Evolutionary conservation across 2,888 invertebrate genomes (phyloP).

Genomic region (Lochmaea crataegi): DNA sequence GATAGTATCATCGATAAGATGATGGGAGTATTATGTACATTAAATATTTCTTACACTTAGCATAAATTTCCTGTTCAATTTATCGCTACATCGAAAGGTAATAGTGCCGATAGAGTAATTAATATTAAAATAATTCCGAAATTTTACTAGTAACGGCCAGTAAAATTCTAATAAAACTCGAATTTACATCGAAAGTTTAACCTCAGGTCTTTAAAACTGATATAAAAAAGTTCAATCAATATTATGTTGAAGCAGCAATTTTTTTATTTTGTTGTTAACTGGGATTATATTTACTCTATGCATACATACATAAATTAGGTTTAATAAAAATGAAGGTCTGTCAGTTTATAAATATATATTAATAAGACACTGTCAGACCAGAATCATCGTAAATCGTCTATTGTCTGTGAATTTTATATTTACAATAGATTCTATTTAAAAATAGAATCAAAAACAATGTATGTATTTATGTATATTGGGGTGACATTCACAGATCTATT

Average conservation of each 20-base stretch:
- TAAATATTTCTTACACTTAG: background rate
- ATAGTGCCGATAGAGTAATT: background rate
- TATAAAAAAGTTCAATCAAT: background rate
- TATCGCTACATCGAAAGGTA: background rate
- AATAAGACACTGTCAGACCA: too few species aligned
- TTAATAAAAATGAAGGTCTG: too few species aligned
- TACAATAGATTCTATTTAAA: too few species aligned
- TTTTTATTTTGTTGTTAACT: background rate
- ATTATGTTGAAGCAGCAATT: too few species aligned
- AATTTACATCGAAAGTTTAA: background rate
- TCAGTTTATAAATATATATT: too few species aligned
- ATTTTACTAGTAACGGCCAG: background rate
- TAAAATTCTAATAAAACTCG: background rate
- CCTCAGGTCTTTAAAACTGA: background rate
- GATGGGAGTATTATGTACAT: background rate
- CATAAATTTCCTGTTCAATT: background rate
- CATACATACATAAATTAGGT: too few species aligned
- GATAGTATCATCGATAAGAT: background rate
- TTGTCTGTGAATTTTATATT: too few species aligned
- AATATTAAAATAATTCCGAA: slow-evolving; percentile 5
- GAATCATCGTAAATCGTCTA: too few species aligned
- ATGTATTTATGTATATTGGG: too few species aligned
- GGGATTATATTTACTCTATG: background rate
- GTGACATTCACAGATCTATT: too few species aligned
- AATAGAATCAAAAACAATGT: too few species aligned